Percentiles rank a stretch among this genome's conserved stretches.
These are phyloP conservation scores for Telenomus remus DNA, from an alignment of 1,140 invertebrate genomes.

Conservation along the genomic window DNA sequence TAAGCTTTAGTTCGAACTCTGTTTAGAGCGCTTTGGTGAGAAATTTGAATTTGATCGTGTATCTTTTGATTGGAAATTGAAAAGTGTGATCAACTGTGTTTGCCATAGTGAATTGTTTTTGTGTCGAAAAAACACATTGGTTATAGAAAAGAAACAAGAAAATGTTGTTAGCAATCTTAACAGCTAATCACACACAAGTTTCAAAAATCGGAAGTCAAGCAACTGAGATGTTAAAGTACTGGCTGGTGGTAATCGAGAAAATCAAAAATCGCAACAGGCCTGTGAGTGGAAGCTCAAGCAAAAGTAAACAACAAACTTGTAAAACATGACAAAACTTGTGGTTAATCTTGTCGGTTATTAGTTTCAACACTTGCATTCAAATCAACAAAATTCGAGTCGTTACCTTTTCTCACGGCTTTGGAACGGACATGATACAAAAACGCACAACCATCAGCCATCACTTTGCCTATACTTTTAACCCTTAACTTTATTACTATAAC, in stretches of 20 bases:
- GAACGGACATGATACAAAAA: conserved; percentile 52
- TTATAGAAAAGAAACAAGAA: neutral
- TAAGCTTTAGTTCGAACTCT: too few species aligned
- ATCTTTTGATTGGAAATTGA: too few species aligned
- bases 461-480: conserved; percentile 39
- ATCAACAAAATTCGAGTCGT: conserved; percentile 56
- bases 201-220: conserved; percentile 25
- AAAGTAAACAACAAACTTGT: too few species aligned
- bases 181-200: neutral
- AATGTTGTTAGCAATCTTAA: neutral
- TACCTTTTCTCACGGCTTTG: conserved; percentile 65
- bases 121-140: too few species aligned
- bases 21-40: too few species aligned
- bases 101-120: too few species aligned
- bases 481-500: conserved; percentile 68
- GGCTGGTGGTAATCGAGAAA: conserved; percentile 68
- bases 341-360: conserved; percentile 66
- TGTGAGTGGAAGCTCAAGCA: conserved; percentile 60
- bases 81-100: too few species aligned
- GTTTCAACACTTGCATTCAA: conserved; percentile 67
- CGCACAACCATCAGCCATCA: conserved; percentile 72
- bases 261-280: conserved; percentile 32
- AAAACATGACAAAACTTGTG: conserved; percentile 61
- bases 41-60: too few species aligned
- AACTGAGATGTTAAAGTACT: conserved; percentile 64